These are phyloP conservation scores for Podargus strigoides DNA, from an alignment of 2,797 vertebrate genomes.

Conservation along the genomic window DNA sequence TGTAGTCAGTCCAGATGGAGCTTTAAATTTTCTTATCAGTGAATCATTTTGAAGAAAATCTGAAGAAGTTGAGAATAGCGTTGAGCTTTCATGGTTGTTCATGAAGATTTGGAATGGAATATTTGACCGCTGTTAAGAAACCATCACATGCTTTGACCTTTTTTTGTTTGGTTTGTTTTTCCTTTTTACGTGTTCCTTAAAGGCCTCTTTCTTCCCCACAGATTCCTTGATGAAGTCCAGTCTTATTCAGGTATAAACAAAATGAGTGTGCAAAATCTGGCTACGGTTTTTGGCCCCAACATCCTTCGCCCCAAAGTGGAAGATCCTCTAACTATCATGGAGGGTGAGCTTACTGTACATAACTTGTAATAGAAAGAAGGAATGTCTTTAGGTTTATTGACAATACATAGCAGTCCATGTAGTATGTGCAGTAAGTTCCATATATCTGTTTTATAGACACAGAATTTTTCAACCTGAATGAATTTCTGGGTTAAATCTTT, in stretches of 20 bases:
- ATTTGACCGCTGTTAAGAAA: neutral
- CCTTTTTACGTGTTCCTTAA: neutral
- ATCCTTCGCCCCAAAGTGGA: constrained; percentile 94
- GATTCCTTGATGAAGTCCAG: constrained; percentile 98
- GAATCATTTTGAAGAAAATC: neutral
- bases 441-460: neutral
- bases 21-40: neutral
- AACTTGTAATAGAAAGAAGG: neutral
- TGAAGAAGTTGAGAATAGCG: neutral
- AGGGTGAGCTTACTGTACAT: constrained; percentile 77
- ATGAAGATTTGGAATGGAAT: neutral
- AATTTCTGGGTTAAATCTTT: neutral
- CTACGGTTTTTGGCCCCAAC: constrained; percentile 97
- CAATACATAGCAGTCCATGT: neutral
- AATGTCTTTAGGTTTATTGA: neutral
- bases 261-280: constrained; percentile 97
- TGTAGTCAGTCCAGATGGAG: neutral
- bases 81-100: neutral
- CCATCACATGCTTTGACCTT: neutral
- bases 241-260: constrained; percentile 95
- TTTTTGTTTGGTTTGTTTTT: neutral
- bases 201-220: constrained; percentile 42
- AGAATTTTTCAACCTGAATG: neutral
- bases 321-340: constrained; percentile 96
- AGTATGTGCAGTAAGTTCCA: neutral